Evolutionary conservation across 2,113 vertebrate genomes (phyloP).

Genomic region (Megaptera novaeangliae): DNA sequence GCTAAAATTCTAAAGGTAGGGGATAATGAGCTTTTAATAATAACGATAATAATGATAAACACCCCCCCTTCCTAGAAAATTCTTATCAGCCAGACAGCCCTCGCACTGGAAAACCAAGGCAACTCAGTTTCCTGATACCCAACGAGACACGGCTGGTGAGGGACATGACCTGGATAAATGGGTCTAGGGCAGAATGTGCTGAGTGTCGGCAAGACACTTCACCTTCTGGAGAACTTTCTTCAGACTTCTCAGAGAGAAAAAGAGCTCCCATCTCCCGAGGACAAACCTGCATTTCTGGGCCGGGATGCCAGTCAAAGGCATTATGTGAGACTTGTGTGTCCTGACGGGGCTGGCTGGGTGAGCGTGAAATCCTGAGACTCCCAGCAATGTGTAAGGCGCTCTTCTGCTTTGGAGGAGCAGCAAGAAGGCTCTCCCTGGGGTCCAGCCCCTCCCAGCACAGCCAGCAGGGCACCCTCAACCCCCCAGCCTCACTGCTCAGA

Average conservation of each 20-base stretch:
- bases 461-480: background rate
- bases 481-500: background rate
- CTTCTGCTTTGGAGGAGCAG: accelerated
- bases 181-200: background rate
- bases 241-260: background rate
- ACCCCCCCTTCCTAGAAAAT: background rate
- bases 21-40: background rate
- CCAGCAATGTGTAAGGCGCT: background rate
- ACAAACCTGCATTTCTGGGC: background rate
- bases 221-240: background rate
- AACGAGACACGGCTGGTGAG: background rate
- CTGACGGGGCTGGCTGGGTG: background rate
- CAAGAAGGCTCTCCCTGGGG: background rate
- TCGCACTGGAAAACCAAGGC: background rate
- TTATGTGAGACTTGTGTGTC: background rate
- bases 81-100: background rate
- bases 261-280: background rate
- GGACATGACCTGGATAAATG: background rate
- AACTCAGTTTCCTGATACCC: background rate
- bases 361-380: background rate
- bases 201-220: accelerated
- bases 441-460: background rate
- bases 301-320: background rate
- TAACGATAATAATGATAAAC: background rate
- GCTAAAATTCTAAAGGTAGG: background rate